Base-by-base conservation (phyloP, 2,797 vertebrate species). In the Acomys russatus region DNA sequence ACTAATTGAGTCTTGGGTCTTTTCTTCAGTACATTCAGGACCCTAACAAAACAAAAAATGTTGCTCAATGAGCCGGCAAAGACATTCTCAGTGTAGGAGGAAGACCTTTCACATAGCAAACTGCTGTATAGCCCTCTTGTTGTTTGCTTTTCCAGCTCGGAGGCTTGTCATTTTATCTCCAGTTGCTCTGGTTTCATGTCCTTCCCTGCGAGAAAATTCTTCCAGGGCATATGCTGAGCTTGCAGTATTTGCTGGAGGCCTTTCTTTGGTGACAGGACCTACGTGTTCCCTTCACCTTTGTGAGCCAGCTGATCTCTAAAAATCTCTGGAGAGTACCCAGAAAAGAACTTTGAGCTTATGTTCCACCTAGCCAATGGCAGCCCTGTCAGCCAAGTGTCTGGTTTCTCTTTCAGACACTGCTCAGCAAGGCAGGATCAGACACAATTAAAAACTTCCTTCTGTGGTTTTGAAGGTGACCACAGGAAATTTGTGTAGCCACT, bases 141-240 rank as follows among this genome's bases (percentile, higher is more conserved):
- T 74, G 17, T n/a, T 89, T n/a, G 35, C 15, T 66, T 66, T 83
- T 77, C 70, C 28, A 95, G 95, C 64, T 94, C 61, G 63, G 54
- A 88, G 83, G 91, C 79, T 92, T 70, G 56, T 68, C 76, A 97
- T 96, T 97, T 89, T 6, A 17, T 14, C 38, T 77, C 70, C 59
- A 73, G 49, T 23, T 83, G 28, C 49, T 5, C 66, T 20, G 49
- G 7, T 10, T 80, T 96, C 28, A 22, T 9, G 22, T 74, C 63
- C 33, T 2, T 89, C 8, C 18, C 28, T 0, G 1, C 33, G 76
- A 94, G 4, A 23, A 30, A 0, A 20, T n/a, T 91, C 91, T 84
- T 96, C 44, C 44, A 44, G 44, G 77, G 8, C 20, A 90, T 79
- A 44, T 44, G 44, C 4, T 44, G 44, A 3, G 71, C 25, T 61